Evolutionary conservation across 2,797 vertebrate species (phyloP).

Genomic region (Babyrousa celebensis): DNA sequence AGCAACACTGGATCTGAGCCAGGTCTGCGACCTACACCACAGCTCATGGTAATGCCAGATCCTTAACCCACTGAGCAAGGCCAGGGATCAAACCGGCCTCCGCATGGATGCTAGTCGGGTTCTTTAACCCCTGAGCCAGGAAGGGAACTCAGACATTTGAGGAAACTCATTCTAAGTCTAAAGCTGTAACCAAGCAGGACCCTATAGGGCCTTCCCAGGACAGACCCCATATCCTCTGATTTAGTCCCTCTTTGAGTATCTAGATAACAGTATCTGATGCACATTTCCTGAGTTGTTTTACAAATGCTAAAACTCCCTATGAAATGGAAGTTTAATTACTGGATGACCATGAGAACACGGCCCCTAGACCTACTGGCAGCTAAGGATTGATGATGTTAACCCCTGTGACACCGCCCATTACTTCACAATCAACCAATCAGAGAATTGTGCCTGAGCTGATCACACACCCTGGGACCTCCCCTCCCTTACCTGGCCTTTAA

Average conservation of each 20-base stretch:
- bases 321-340: background rate
- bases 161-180: background rate
- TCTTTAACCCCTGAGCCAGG: too few relatives aligned
- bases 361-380: background rate
- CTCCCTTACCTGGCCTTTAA: background rate
- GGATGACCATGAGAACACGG: background rate
- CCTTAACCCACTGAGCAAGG: too few relatives aligned
- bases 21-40: too few relatives aligned
- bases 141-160: too few relatives aligned
- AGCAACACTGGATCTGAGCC: too few relatives aligned
- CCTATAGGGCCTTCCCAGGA: background rate
- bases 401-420: background rate
- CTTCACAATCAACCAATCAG: background rate
- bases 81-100: too few relatives aligned
- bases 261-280: background rate
- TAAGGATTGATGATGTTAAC: background rate
- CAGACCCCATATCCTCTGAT: background rate
- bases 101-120: too few relatives aligned
- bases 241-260: background rate
- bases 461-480: background rate
- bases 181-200: background rate
- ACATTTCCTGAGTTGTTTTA: background rate
- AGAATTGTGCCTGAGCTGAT: background rate
- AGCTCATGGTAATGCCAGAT: too few relatives aligned
- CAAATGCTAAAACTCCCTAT: background rate